Conservation (phyloP, 1,140 invertebrate species). For the Geopemphigus sp. region DNA sequence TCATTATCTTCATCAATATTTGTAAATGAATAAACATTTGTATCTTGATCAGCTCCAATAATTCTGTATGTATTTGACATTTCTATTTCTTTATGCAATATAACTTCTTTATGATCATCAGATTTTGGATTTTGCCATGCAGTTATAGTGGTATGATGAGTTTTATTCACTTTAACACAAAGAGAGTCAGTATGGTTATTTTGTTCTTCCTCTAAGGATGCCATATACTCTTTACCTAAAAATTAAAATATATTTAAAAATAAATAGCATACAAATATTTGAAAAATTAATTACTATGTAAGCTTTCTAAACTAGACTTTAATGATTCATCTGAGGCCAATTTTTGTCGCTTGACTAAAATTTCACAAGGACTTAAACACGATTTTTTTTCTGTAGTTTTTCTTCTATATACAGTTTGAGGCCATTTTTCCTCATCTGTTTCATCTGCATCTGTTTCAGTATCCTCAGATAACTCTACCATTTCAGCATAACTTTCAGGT, state of each 20-base stretch:
- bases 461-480: slow-evolving; percentile 60
- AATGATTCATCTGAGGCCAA: slow-evolving; percentile 52
- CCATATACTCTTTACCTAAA: slow-evolving; percentile 34
- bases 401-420: slow-evolving; percentile 53
- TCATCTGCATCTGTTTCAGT: slow-evolving; percentile 60
- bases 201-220: slow-evolving; percentile 21
- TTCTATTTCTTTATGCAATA: slow-evolving; percentile 54
- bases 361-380: slow-evolving; percentile 52
- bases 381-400: slow-evolving; percentile 49
- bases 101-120: slow-evolving; percentile 53
- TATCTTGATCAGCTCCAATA: slow-evolving; percentile 50
- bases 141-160: slow-evolving; percentile 39
- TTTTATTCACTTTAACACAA: slow-evolving; percentile 45
- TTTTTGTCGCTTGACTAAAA: slow-evolving; percentile 53
- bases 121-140: slow-evolving; percentile 34
- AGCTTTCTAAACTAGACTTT: slow-evolving; percentile 49
- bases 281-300: slow-evolving; percentile 40
- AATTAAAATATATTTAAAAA: slow-evolving; percentile 20
- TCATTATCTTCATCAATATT: slow-evolving; percentile 58
- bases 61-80: slow-evolving; percentile 54
- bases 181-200: slow-evolving; percentile 2
- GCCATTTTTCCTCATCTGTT: slow-evolving; percentile 59
- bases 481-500: slow-evolving; percentile 56
- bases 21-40: slow-evolving; percentile 52
- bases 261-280: neutral